phyloP scores from a whole-genome alignment of 2,888 invertebrate genomes.

The Hypolimnas misippus region DNA sequence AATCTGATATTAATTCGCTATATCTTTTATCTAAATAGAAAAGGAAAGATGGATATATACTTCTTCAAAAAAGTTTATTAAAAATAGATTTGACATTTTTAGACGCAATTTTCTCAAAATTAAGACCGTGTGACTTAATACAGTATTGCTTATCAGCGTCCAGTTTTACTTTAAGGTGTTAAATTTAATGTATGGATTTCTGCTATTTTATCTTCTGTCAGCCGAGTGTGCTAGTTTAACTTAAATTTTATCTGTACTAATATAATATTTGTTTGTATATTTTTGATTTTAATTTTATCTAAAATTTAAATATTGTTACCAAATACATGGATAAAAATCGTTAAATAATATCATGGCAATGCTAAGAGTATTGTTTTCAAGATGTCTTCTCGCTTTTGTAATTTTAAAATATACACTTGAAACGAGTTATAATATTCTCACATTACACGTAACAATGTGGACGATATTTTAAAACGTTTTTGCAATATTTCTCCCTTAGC shows the following conservation, averaged over 20 bases:
- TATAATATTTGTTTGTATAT: background rate
- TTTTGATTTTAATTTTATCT: background rate
- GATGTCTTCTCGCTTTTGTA: background rate
- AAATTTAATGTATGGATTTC: slow-evolving; percentile 24
- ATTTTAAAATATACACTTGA: background rate
- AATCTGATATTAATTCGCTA: too few species aligned
- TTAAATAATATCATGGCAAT: background rate
- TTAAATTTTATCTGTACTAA: background rate
- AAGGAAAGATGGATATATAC: too few species aligned
- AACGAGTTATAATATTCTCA: slow-evolving; percentile 49
- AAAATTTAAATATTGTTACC: background rate
- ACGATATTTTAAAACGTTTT: slow-evolving; percentile 71
- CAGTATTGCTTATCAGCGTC: too few species aligned
- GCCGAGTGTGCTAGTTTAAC: background rate
- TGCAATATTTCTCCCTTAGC: slow-evolving; percentile 74
- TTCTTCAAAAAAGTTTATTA: too few species aligned
- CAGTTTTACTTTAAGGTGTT: slow-evolving; percentile 12
- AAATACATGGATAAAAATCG: background rate
- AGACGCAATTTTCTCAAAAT: too few species aligned
- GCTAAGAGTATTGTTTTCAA: background rate
- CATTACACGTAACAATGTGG: slow-evolving; percentile 64
- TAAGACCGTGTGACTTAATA: too few species aligned
- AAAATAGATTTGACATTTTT: too few species aligned
- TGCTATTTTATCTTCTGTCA: slow-evolving; percentile 23
- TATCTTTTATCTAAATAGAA: too few species aligned